Evolutionary conservation across 2,797 vertebrate genomes (phyloP), one percentile per base, ranked within the genome.

Genomic region (Notoglanidium macrostoma): DNA sequence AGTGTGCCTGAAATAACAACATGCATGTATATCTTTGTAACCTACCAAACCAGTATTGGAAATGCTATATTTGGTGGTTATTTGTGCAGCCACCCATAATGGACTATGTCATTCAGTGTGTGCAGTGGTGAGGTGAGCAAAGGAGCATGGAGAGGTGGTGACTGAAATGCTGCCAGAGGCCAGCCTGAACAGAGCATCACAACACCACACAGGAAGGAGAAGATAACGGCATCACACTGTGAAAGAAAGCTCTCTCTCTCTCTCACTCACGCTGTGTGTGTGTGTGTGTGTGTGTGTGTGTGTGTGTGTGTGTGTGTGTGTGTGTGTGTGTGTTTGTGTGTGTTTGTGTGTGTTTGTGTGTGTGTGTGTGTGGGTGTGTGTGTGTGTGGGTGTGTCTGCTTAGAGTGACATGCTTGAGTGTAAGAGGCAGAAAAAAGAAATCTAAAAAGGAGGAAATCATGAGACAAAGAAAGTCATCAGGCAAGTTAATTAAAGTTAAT

Each of bases 181-280:
- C 77, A 82, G 74, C 78, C 61, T 61, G 65, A 73, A 85, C 83
- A 63, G 55, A 88, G 80, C 72, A 85, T n/a, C 63, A 80, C 55
- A 85, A 59, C 44, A 80, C 35, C 21, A 51, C 54, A 54, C 15
- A 81, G 76, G 44, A 32, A 61, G 70, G 83, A 40, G 40, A 29
- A 84, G 63, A 78, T 67, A 70, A 76, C 61, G 26, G 44, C 78
- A 86, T 83, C 86, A 83, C 15, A n/a, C 70, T 68, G 72, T 44
- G 80, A 83, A 77, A 77, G 46, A 87, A 14, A 68, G 57, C 65
- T 9, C 57, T 32, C 44, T 83, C 14, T 76, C 54, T 8, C 54
- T 51, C n/a, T 51, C 85, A 26, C 55, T 63, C 23, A n/a, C 59
- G 19, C 26, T 49, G 6, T 65, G 12, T 26, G 0, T 79, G 12